These are phyloP conservation scores for Sebastes cheni DNA, from an alignment of 2,797 vertebrate genomes.

Conservation along the genomic window DNA sequence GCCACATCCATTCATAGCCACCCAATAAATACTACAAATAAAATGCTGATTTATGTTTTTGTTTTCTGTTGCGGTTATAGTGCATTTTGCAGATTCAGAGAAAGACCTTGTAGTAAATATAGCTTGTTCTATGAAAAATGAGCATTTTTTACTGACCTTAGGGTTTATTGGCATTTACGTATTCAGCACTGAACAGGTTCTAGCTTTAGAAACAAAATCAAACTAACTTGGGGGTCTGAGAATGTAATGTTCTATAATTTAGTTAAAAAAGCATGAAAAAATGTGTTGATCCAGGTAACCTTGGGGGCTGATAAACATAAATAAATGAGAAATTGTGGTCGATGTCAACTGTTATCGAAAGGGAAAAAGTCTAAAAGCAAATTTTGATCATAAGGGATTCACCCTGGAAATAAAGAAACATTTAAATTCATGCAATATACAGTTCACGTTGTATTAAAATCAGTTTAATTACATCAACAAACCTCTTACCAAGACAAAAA, in stretches of 20 bases:
- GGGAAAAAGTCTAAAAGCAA: neutral
- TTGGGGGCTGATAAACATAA: neutral
- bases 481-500: neutral
- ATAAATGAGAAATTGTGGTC: neutral
- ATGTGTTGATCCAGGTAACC: neutral
- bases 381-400: neutral
- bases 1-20: slow-evolving; percentile 38
- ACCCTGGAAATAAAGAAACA: neutral
- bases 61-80: neutral
- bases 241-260: neutral
- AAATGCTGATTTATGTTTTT: slow-evolving; percentile 48
- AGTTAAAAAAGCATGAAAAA: neutral
- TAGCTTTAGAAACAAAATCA: neutral
- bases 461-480: neutral
- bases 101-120: neutral
- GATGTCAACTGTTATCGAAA: neutral
- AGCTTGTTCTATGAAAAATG: slow-evolving; percentile 7
- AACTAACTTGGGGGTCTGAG: neutral
- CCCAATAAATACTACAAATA: slow-evolving; percentile 44
- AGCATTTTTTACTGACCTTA: slow-evolving; percentile 15
- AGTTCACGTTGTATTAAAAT: neutral
- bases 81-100: slow-evolving; percentile 4
- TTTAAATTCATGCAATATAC: neutral
- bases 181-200: neutral
- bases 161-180: neutral